These are phyloP conservation scores for Ceramica pisi DNA, from an alignment of 2,888 invertebrate genomes.

Conservation along the genomic window DNA sequence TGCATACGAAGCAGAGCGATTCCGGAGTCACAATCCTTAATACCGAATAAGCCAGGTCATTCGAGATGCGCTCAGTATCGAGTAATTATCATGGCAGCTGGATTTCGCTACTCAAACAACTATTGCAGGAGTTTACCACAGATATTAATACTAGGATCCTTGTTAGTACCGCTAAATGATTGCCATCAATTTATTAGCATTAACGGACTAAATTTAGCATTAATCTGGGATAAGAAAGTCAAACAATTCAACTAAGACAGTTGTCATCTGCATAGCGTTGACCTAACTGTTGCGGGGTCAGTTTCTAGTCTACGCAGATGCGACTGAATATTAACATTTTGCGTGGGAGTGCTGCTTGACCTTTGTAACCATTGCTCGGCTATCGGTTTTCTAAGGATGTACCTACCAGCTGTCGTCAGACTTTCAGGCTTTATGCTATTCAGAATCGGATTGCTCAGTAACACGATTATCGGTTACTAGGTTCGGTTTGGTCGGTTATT, in stretches of 20 bases:
- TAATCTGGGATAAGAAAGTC: slow-evolving; percentile 23
- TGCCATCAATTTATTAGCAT: slow-evolving; percentile 38
- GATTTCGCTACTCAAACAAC: slow-evolving; percentile 27
- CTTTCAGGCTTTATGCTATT: neutral
- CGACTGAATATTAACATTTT: slow-evolving; percentile 44
- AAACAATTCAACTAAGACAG: slow-evolving; percentile 15
- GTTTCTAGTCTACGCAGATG: slow-evolving; percentile 29
- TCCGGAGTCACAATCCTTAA: neutral
- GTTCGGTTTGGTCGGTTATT: too few relatives aligned
- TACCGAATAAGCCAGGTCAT: neutral
- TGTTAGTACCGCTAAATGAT: slow-evolving; percentile 32
- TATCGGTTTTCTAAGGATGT: slow-evolving; percentile 21
- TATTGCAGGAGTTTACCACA: slow-evolving; percentile 32
- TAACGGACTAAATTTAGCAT: slow-evolving; percentile 24
- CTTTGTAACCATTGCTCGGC: slow-evolving; percentile 12
- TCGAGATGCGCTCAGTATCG: slow-evolving; percentile 15
- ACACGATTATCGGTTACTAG: too few relatives aligned
- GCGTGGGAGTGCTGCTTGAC: slow-evolving; percentile 22
- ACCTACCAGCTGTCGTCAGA: slow-evolving; percentile 13
- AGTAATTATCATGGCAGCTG: slow-evolving; percentile 13
- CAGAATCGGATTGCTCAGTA: neutral
- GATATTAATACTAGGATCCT: slow-evolving; percentile 15
- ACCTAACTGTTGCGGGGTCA: slow-evolving; percentile 17
- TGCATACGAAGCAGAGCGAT: slow-evolving; percentile 3
- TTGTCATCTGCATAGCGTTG: slow-evolving; percentile 18